Percentiles rank a stretch among this genome's conserved stretches.
These are phyloP conservation scores for Zootermopsis nevadensis DNA, from an alignment of 2,888 invertebrate genomes.

Conservation along the genomic window DNA sequence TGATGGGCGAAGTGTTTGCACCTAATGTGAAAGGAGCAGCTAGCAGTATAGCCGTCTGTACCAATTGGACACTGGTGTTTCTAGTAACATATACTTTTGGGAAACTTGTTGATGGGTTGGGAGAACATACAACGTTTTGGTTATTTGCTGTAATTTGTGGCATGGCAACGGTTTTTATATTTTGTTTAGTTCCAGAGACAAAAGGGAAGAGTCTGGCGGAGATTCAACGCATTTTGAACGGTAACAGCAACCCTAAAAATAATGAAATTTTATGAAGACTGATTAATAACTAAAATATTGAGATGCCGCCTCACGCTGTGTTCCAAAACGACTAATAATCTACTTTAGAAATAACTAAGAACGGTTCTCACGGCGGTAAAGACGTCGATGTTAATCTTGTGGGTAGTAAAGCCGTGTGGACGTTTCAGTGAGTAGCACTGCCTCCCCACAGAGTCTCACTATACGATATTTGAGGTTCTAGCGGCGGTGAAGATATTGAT, in stretches of 20 bases:
- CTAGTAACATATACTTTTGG: conserved; percentile 77
- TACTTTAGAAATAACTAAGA: no score
- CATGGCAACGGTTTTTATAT: conserved; percentile 73
- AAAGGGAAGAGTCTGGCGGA: conserved; percentile 84
- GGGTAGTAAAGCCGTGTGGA: no score
- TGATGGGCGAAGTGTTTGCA: conserved; percentile 82
- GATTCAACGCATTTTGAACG: conserved; percentile 69
- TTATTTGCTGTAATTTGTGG: conserved; percentile 78
- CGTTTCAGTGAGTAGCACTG: no score
- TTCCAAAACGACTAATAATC: no score
- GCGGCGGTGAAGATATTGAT: no score
- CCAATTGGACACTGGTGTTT: conserved; percentile 77
- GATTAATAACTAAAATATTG: conserved; percentile 55
- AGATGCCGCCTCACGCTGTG: no score
- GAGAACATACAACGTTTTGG: conserved; percentile 77
- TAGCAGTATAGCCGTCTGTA: conserved; percentile 74
- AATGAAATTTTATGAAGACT: background rate
- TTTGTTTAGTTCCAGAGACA: conserved; percentile 80
- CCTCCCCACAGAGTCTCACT: no score
- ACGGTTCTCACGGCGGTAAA: no score
- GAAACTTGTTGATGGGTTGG: conserved; percentile 69
- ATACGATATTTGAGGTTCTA: no score
- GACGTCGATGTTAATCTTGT: no score
- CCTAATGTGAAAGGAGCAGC: conserved; percentile 79
- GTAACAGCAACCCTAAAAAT: background rate